Percentiles rank a stretch among this genome's conserved stretches.
Conservation (phyloP, 2,888 invertebrate species). For the Folsomia manolachei region DNA sequence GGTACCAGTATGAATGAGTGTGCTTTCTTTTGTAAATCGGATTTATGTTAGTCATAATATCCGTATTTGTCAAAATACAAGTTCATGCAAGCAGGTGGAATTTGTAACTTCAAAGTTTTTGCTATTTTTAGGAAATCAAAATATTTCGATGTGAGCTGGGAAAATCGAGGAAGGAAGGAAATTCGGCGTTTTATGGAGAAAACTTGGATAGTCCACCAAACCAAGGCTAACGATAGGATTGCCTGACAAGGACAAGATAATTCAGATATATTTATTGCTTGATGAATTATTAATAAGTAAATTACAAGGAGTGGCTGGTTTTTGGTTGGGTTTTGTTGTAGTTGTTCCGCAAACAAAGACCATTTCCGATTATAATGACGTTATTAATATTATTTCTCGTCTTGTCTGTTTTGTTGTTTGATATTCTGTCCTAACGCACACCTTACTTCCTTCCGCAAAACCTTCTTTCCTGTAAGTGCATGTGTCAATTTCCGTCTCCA, state of each 20-base stretch:
- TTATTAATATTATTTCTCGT: too few species aligned
- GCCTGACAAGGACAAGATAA: constrained; percentile 1
- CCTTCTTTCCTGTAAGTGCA: constrained; percentile 3
- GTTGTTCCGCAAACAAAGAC: background rate
- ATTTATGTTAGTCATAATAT: too few species aligned
- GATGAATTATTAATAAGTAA: constrained; percentile 4
- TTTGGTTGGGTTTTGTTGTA: background rate
- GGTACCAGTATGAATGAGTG: too few species aligned
- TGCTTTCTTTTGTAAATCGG: too few species aligned
- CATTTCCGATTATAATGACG: background rate
- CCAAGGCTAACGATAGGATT: constrained; percentile 3
- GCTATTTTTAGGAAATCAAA: too few species aligned
- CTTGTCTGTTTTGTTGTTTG: background rate
- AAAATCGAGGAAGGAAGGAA: too few species aligned
- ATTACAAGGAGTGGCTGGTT: background rate
- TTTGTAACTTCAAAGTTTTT: too few species aligned
- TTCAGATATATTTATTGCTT: constrained; percentile 1
- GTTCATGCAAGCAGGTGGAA: too few species aligned
- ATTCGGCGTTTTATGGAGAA: too few species aligned
- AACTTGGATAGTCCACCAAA: background rate
- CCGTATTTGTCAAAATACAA: too few species aligned
- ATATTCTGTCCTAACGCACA: background rate
- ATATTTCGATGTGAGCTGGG: too few species aligned
- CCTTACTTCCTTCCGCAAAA: background rate
- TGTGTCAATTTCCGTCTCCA: constrained; percentile 8